Evolutionary conservation across 1,140 invertebrate genomes (phyloP).

Genomic region (Zaprionus africanus): DNA sequence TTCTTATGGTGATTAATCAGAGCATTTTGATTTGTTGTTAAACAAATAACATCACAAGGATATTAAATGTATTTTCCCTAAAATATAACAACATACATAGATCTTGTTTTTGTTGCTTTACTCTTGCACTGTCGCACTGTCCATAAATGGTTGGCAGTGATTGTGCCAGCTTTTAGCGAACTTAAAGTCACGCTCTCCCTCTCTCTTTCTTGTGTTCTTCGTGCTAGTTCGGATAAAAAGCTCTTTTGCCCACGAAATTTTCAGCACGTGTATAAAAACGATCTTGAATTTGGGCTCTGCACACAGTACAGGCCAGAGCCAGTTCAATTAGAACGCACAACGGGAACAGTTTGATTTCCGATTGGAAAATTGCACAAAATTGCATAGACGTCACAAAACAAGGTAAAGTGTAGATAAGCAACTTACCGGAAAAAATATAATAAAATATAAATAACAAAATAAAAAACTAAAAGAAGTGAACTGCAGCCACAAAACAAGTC

Average conservation of each 20-base stretch:
- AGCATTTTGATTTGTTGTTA: too few species aligned
- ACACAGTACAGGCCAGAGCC: slow-evolving; percentile 1
- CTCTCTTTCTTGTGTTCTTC: slow-evolving; percentile 12
- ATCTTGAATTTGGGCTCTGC: not conserved
- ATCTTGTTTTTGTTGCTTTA: not conserved
- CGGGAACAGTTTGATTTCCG: slow-evolving; percentile 35
- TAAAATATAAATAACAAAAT: not conserved
- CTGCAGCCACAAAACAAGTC: slow-evolving; percentile 14
- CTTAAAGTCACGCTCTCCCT: slow-evolving; percentile 47
- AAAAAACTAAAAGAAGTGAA: not conserved
- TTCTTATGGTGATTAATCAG: too few species aligned
- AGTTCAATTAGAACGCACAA: slow-evolving; percentile 34
- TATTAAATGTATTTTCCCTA: too few species aligned
- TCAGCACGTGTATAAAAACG: slow-evolving; percentile 47
- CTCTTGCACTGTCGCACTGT: not conserved
- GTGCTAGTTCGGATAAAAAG: slow-evolving; percentile 39
- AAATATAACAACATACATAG: too few species aligned
- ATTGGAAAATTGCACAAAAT: slow-evolving; percentile 16
- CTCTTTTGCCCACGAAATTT: slow-evolving; percentile 26
- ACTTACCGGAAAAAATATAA: not conserved
- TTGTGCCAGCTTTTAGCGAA: slow-evolving; percentile 36
- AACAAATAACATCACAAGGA: too few species aligned
- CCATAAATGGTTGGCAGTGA: slow-evolving; percentile 17
- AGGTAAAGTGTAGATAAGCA: slow-evolving; percentile 43
- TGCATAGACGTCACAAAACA: slow-evolving; percentile 23